A percentile compares a stretch with the other conserved stretches of the same genome.
Evolutionary conservation across 2,888 invertebrate species (phyloP).

Genomic region (Eupsilia transversa): DNA sequence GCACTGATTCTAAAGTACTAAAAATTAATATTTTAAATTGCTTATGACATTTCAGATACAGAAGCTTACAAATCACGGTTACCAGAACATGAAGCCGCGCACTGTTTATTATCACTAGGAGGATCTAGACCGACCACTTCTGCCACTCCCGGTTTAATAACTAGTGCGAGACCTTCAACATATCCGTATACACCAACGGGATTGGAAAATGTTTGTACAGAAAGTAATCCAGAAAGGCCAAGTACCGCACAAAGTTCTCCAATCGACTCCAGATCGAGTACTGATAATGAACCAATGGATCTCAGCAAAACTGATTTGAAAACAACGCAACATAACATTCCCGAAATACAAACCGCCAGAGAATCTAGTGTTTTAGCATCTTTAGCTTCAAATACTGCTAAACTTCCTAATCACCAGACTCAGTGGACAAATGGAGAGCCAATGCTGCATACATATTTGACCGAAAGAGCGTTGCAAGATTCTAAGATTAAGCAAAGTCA

Average conservation of each 20-base stretch:
- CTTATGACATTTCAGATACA: conserved; percentile 85
- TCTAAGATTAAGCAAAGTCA: conserved; percentile 93
- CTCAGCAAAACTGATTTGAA: conserved; percentile 86
- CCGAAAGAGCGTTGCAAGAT: conserved; percentile 93
- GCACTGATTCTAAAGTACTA: not conserved
- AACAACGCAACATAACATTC: conserved; percentile 75
- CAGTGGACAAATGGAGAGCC: conserved; percentile 91
- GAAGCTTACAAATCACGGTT: conserved; percentile 93
- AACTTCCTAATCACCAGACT: conserved; percentile 90
- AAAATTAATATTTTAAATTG: conserved; percentile 21
- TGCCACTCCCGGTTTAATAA: conserved; percentile 89
- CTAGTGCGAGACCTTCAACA: conserved; percentile 92
- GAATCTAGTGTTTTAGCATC: conserved; percentile 92
- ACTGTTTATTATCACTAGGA: conserved; percentile 94
- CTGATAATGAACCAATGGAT: conserved; percentile 90
- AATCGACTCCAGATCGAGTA: conserved; percentile 78
- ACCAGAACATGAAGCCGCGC: conserved; percentile 96
- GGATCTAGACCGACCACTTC: conserved; percentile 90
- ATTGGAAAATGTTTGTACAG: conserved; percentile 75
- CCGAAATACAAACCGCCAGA: conserved; percentile 91
- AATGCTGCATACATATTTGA: conserved; percentile 93
- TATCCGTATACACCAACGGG: conserved; percentile 92
- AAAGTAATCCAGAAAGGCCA: conserved; percentile 78
- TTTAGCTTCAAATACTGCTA: conserved; percentile 91
- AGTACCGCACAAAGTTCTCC: conserved; percentile 73